These are phyloP conservation scores for Cairina moschata DNA, from an alignment of 2,113 vertebrate genomes.

Conservation along the genomic window DNA sequence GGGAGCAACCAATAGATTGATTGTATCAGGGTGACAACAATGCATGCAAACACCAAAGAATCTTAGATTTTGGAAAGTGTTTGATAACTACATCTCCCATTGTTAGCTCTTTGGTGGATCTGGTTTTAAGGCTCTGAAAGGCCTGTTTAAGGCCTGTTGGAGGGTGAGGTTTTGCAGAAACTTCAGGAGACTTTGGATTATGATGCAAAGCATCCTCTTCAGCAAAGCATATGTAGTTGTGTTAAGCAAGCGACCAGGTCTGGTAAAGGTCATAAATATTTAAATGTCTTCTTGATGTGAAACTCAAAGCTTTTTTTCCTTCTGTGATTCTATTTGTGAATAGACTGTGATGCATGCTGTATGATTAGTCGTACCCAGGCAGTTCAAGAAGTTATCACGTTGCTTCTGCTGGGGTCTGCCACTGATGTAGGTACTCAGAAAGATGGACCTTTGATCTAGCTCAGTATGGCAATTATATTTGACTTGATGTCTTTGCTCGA, in stretches of 20 bases:
- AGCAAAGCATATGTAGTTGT: neutral
- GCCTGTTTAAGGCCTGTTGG: neutral
- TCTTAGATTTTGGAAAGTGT: neutral
- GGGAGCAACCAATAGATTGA: neutral
- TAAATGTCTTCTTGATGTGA: neutral
- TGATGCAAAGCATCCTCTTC: neutral
- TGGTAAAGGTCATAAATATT: neutral
- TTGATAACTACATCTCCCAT: neutral
- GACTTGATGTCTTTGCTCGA: neutral
- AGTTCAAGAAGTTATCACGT: neutral
- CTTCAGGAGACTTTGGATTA: neutral
- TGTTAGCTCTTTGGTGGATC: neutral
- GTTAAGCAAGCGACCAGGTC: neutral
- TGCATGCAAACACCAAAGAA: neutral
- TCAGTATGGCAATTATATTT: neutral
- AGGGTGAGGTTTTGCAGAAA: neutral
- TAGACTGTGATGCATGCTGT: rapidly evolving
- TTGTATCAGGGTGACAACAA: neutral
- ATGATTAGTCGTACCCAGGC: neutral
- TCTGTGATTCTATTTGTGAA: neutral
- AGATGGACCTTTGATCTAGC: neutral
- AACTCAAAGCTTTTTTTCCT: neutral
- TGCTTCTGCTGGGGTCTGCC: neutral
- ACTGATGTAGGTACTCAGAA: neutral
- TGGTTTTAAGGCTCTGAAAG: neutral